Evolutionary conservation across 1,140 invertebrate species (phyloP).

Genomic region (Zelostemma sp.): DNA sequence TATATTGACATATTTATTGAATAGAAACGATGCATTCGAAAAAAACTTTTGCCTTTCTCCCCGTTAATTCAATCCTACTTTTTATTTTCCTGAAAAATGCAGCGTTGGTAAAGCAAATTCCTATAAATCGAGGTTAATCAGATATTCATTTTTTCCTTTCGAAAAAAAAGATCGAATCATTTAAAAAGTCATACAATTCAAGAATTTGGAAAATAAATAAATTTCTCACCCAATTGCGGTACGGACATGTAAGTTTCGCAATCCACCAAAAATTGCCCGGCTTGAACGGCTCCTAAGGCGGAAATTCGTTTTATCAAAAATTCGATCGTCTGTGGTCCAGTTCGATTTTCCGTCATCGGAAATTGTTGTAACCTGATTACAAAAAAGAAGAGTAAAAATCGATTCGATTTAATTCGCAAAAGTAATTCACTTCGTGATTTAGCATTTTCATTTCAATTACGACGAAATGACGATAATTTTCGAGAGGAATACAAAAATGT

Average conservation of each 20-base stretch:
- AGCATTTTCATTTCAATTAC: too few relatives aligned
- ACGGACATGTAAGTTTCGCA: constrained; percentile 93
- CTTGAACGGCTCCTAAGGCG: constrained; percentile 86
- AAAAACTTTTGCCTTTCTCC: constrained; percentile 22
- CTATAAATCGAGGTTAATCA: too few relatives aligned
- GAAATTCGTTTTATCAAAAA: constrained; percentile 86
- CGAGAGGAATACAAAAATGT: too few relatives aligned
- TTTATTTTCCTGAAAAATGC: neutral
- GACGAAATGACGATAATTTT: too few relatives aligned
- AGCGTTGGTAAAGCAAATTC: too few relatives aligned
- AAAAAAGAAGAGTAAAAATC: too few relatives aligned
- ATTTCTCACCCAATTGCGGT: constrained; percentile 75
- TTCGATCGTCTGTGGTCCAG: constrained; percentile 88
- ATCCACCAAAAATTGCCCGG: constrained; percentile 92
- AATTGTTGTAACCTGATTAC: constrained; percentile 82
- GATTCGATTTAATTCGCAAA: too few relatives aligned
- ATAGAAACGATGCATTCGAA: constrained; percentile 56
- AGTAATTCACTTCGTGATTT: too few relatives aligned
- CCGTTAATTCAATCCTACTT: neutral
- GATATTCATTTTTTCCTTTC: too few relatives aligned
- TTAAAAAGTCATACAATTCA: too few relatives aligned
- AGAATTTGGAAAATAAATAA: neutral
- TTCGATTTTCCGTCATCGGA: constrained; percentile 87
- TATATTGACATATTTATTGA: constrained; percentile 59
- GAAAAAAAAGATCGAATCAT: too few relatives aligned